Base-by-base conservation (phyloP, 2,113 vertebrate genomes). In the Hippocampus guttulatus region DNA sequence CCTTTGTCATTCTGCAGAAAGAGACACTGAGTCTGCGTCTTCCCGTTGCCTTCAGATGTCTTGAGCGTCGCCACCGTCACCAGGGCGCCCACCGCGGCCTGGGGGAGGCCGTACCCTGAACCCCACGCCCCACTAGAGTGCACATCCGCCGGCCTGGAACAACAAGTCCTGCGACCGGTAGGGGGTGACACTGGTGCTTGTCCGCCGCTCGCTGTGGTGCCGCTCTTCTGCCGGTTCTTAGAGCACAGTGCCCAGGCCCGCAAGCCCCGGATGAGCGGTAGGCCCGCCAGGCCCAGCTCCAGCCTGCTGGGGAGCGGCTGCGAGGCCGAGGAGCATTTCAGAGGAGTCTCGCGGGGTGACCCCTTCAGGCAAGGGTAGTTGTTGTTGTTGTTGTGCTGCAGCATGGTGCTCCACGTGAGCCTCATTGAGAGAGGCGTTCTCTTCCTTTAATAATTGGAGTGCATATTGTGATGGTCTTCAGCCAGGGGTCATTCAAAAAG, bases 301-400 rank as follows among this genome's bases (percentile, higher is more conserved):
- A 90, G 83, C 7, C 88, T 79, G 75, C 86, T 85, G 76, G 88
- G 80, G 74, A 92, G 87, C 3, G 90, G 84, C 75, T 88, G 81
- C 2, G 85, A 70, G 55, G 83, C 75, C 66, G 81, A 75, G 64
- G 82, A 77, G 76, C 86, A 88, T 69, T 88, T 88, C 69, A 90
- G 89, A 15, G 91, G 78, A 54, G 87, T 75, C 69, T 90, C 87
- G 67, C 76, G 72, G 33, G 81, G 75, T n/a, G 81, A 78, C 63
- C 71, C 83, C 1, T 84, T 75, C 69, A 92, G 85, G 77, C 92
- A 93, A 18, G 88, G 88, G 84, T 92, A 90, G 87, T 93, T 93
- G 79, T 93, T 93, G 84, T 93, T 93, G 84, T 93, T 93, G 60
- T 93, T 93, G 80, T 92, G 91, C 84, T 93, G 92, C 25, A 93